Percentiles rank a stretch among this genome's conserved stretches.
These are phyloP conservation scores for Tipula helvola DNA, from an alignment of 2,888 invertebrate genomes.

Conservation along the genomic window DNA sequence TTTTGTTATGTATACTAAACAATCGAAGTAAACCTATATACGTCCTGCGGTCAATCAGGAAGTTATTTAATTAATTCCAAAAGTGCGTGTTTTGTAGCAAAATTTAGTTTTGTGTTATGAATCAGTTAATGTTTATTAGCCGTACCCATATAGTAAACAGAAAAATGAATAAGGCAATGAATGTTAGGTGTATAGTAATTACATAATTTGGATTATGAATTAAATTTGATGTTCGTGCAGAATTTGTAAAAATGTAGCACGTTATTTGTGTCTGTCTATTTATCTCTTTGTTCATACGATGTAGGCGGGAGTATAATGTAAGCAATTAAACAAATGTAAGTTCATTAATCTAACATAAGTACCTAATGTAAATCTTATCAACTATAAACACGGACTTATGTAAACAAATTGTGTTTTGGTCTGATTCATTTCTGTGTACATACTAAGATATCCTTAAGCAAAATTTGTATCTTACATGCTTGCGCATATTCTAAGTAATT, in stretches of 20 bases:
- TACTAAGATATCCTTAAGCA: neutral
- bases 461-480: neutral
- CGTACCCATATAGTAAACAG: neutral
- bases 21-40: too few species aligned
- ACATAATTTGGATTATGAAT: neutral
- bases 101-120: neutral
- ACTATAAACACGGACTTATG: neutral
- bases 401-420: neutral
- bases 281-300: neutral
- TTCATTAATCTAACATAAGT: neutral
- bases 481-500: neutral
- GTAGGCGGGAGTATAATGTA: neutral
- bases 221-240: neutral
- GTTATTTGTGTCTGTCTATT: neutral
- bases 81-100: neutral
- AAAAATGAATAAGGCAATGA: neutral
- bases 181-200: neutral
- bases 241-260: neutral
- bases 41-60: neutral
- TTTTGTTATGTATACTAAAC: too few species aligned
- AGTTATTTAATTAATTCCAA: neutral
- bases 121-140: neutral
- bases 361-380: neutral
- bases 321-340: neutral
- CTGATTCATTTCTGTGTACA: neutral